Evolutionary conservation across 2,888 invertebrate species (phyloP).

Genomic region (Tupiocoris notatus): DNA sequence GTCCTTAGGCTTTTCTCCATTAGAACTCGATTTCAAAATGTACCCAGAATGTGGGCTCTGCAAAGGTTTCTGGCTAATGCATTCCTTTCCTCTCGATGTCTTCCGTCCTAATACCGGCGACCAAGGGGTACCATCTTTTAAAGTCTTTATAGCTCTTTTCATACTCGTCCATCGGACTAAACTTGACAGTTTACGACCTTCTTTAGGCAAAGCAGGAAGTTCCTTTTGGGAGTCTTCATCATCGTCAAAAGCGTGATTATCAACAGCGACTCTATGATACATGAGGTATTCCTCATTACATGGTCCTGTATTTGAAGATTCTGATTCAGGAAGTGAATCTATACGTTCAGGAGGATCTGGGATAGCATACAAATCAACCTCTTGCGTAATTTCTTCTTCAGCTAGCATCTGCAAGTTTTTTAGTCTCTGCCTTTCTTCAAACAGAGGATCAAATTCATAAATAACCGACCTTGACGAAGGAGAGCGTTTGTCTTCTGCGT

Average conservation of each 20-base stretch:
- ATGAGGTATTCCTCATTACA: conserved; percentile 47
- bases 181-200: conserved; percentile 30
- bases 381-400: conserved; percentile 17
- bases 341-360: conserved; percentile 49
- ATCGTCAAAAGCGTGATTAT: conserved; percentile 17
- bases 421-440: conserved; percentile 45
- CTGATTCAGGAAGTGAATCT: conserved; percentile 48
- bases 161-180: conserved; percentile 51
- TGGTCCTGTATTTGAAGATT: conserved; percentile 24
- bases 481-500: conserved; percentile 5
- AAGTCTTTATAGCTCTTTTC: conserved; percentile 50
- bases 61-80: conserved; percentile 55
- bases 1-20: conserved; percentile 64
- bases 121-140: conserved; percentile 48
- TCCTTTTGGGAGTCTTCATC: conserved; percentile 23
- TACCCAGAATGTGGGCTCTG: conserved; percentile 61
- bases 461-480: conserved; percentile 58
- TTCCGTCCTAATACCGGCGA: conserved; percentile 49
- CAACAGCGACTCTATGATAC: conserved; percentile 45
- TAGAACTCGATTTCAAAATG: conserved; percentile 57
- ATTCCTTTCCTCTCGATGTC: conserved; percentile 50
- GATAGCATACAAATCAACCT: conserved; percentile 36
- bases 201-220: conserved; percentile 8
- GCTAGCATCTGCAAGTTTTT: conserved; percentile 18
- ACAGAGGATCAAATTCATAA: conserved; percentile 68